A percentile compares a stretch with the other conserved stretches of the same genome.
These are phyloP conservation scores for Pachypanchax playfairii DNA, from an alignment of 2,113 vertebrate species.

Conservation along the genomic window DNA sequence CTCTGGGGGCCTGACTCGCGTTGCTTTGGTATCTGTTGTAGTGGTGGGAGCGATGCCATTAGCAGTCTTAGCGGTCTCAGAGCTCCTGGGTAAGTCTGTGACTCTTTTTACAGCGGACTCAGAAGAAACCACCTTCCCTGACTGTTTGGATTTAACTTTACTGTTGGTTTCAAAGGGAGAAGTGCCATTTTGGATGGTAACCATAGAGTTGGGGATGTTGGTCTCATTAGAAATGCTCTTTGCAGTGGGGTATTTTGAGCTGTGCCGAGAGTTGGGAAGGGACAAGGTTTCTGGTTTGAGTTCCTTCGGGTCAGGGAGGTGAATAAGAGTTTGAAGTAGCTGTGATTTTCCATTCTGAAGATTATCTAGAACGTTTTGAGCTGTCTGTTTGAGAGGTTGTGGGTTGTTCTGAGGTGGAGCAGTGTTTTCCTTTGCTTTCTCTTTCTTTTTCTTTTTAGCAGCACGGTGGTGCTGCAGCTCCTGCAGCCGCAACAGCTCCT, in stretches of 20 bases:
- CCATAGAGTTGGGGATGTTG: conserved; percentile 30
- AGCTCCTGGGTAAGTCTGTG: conserved; percentile 59
- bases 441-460: conserved; percentile 95
- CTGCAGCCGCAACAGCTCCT: conserved; percentile 87
- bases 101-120: conserved; percentile 74
- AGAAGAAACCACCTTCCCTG: conserved; percentile 69
- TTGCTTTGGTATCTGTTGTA: conserved; percentile 71
- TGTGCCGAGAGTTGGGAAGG: conserved; percentile 52
- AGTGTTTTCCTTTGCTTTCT: conserved; percentile 84
- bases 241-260: conserved; percentile 76
- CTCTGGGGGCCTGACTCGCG: conserved; percentile 75
- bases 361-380: conserved; percentile 79
- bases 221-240: conserved; percentile 78
- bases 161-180: conserved; percentile 74
- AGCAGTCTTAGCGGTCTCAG: conserved; percentile 67
- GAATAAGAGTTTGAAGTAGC: conserved; percentile 81
- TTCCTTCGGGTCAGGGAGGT: conserved; percentile 75
- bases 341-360: conserved; percentile 87
- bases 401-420: conserved; percentile 78
- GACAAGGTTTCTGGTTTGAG: conserved; percentile 43
- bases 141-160: conserved; percentile 83
- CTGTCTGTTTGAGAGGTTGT: conserved; percentile 81
- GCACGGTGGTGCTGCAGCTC: conserved; percentile 88
- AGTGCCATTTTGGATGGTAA: conserved; percentile 50
- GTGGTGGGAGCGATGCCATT: conserved; percentile 59